A percentile compares a stretch with the other conserved stretches of the same genome.
phyloP scores from a whole-genome alignment of 2,797 vertebrate species.

The Acanthopagrus latus region DNA sequence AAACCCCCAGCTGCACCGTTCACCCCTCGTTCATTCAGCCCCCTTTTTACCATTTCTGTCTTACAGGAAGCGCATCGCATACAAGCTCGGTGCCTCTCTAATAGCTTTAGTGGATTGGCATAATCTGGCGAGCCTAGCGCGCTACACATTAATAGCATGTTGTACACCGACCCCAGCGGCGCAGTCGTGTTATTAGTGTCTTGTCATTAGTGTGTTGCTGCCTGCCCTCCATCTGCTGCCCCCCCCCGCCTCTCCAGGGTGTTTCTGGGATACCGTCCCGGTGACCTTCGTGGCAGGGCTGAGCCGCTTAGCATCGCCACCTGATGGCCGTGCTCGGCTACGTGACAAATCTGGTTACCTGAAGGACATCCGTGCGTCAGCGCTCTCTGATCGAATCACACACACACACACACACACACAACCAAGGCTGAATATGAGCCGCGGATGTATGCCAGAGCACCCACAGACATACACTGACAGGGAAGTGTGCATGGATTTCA shows the following conservation, averaged over 20 bases:
- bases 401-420: conserved; percentile 17
- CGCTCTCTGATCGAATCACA: conserved; percentile 63
- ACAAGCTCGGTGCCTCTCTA: conserved; percentile 40
- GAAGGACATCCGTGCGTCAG: conserved; percentile 78
- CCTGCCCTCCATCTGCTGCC: conserved; percentile 76
- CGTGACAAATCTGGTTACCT: conserved; percentile 79
- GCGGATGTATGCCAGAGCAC: conserved; percentile 27
- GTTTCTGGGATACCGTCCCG: conserved; percentile 77
- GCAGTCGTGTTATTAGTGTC: conserved; percentile 66
- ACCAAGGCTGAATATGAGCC: conserved; percentile 12
- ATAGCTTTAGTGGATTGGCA: conserved; percentile 64
- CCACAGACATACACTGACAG: conserved; percentile 19
- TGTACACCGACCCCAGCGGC: conserved; percentile 66
- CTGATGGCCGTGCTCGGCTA: conserved; percentile 71
- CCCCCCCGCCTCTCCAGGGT: conserved; percentile 65
- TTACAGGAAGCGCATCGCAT: conserved; percentile 40
- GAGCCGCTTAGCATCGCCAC: conserved; percentile 74
- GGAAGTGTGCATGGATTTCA: conserved; percentile 28
- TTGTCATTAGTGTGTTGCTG: conserved; percentile 66
- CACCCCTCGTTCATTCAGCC: conserved; percentile 28
- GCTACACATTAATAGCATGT: conserved; percentile 69
- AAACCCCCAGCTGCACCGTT: conserved; percentile 49
- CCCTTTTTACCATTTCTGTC: conserved; percentile 1
- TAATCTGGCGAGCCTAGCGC: conserved; percentile 63
- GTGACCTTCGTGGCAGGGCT: conserved; percentile 72